These are phyloP conservation scores for Bombycilla garrulus DNA, from an alignment of 2,113 vertebrate species.

Conservation along the genomic window DNA sequence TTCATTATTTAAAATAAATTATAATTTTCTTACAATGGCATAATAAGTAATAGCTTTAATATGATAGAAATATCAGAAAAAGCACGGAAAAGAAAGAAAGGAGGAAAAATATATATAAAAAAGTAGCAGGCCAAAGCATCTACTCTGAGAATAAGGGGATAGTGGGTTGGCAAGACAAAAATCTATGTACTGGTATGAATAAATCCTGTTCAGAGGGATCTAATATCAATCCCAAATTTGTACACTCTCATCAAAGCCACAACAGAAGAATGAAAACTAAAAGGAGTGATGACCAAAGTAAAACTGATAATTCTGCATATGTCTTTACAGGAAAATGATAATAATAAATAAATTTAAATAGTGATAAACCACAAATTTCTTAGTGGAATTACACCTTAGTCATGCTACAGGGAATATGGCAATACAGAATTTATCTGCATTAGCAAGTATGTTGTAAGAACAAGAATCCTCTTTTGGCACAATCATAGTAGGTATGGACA, in stretches of 20 bases:
- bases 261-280: not conserved
- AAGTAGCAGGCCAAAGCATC: not conserved
- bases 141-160: not conserved
- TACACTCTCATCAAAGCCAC: not conserved
- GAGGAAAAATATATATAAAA: not conserved
- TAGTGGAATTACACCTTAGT: not conserved
- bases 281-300: not conserved
- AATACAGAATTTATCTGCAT: not conserved
- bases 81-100: not conserved
- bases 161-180: not conserved
- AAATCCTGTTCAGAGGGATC: not conserved
- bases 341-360: not conserved
- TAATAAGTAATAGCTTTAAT: not conserved
- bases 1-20: not conserved
- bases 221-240: not conserved
- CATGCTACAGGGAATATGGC: not conserved
- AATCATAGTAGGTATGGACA: not conserved
- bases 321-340: not conserved
- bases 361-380: not conserved
- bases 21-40: not conserved
- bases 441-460: not conserved
- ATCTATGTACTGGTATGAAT: not conserved
- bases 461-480: not conserved
- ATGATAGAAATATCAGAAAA: not conserved
- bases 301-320: not conserved